A percentile compares a stretch with the other conserved stretches of the same genome.
Conservation (phyloP, 2,888 invertebrate genomes). For the Hirtodrosophila trivittata region DNA sequence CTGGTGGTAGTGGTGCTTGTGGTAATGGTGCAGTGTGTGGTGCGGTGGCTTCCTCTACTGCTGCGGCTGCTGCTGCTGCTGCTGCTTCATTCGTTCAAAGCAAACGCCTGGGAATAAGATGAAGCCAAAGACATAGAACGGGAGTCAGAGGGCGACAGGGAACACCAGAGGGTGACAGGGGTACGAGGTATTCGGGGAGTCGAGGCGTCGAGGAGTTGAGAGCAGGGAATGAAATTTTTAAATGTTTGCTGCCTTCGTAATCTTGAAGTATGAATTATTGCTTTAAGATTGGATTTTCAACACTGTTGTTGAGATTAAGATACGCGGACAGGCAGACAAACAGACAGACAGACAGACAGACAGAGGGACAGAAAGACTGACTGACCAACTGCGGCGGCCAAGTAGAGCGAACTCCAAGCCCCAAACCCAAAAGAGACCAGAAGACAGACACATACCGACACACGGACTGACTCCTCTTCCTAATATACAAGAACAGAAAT, state of each 20-base stretch:
- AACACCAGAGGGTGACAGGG: no score
- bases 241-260: conserved; percentile 81
- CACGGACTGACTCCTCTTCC: not conserved
- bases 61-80: conserved; percentile 2
- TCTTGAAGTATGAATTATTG: conserved; percentile 82
- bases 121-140: not conserved
- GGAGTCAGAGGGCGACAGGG: not conserved
- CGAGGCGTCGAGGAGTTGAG: not conserved
- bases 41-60: conserved; percentile 19
- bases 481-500: conserved; percentile 46
- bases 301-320: conserved; percentile 81
- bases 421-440: not conserved
- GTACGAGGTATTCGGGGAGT: conserved; percentile 4
- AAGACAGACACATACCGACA: conserved; percentile 1
- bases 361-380: conserved; percentile 14
- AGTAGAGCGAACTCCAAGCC: conserved; percentile 48
- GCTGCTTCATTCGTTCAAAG: conserved; percentile 12
- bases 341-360: conserved; percentile 28
- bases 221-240: conserved; percentile 69
- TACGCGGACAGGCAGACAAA: conserved; percentile 52
- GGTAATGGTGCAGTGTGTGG: not conserved
- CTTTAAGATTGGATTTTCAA: conserved; percentile 83
- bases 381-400: conserved; percentile 25
- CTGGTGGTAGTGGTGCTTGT: not conserved
- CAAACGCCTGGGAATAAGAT: conserved; percentile 36